A percentile compares a stretch with the other conserved stretches of the same genome.
Conservation (phyloP, 2,888 invertebrate species). For the Philereme vetulata region DNA sequence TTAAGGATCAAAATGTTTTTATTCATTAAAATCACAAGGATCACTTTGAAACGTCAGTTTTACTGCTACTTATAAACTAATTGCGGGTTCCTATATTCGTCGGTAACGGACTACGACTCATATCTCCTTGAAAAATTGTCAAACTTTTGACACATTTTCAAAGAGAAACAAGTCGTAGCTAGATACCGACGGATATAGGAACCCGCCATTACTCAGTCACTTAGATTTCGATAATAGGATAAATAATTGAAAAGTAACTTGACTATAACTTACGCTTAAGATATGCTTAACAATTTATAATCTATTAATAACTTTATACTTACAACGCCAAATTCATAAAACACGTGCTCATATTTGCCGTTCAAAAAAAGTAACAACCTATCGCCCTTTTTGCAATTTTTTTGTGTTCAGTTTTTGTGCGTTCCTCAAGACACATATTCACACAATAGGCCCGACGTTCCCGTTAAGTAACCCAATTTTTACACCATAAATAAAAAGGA, state of each 20-base stretch:
- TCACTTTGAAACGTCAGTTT: too few relatives aligned
- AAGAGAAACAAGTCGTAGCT: too few relatives aligned
- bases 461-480: constrained; percentile 84
- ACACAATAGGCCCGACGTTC: constrained; percentile 69
- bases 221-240: too few relatives aligned
- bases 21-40: too few relatives aligned
- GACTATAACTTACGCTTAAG: constrained; percentile 54
- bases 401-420: constrained; percentile 33
- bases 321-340: constrained; percentile 46
- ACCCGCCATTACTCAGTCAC: too few relatives aligned
- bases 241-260: constrained; percentile 4
- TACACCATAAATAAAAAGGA: constrained; percentile 78
- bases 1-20: too few relatives aligned
- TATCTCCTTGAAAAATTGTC: too few relatives aligned
- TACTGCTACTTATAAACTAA: too few relatives aligned
- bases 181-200: too few relatives aligned
- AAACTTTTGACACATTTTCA: too few relatives aligned
- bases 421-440: constrained; percentile 50
- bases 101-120: too few relatives aligned
- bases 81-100: too few relatives aligned
- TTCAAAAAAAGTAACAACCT: constrained; percentile 45
- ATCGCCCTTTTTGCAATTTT: constrained; percentile 41
- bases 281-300: constrained; percentile 27
- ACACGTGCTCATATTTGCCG: constrained; percentile 45
- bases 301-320: constrained; percentile 63